Percentiles rank a stretch among this genome's conserved stretches.
These are phyloP conservation scores for Heterocephalus glaber DNA, from an alignment of 2,113 vertebrate genomes.

Conservation along the genomic window DNA sequence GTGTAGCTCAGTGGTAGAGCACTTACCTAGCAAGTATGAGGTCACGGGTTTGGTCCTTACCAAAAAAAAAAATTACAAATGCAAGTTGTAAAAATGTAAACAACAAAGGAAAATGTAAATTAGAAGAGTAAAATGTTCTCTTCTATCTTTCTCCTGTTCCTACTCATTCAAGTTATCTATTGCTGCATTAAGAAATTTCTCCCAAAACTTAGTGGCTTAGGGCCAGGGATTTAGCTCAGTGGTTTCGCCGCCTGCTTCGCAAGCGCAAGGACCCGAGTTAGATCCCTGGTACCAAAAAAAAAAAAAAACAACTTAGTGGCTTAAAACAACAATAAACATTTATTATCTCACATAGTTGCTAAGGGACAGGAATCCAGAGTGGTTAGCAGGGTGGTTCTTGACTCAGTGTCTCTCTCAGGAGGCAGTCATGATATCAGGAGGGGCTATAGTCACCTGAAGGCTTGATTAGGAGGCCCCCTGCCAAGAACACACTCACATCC, in stretches of 20 bases:
- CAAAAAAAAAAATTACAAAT: not conserved
- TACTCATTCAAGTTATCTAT: not conserved
- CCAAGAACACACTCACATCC: not conserved
- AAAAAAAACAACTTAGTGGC: not conserved
- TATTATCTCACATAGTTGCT: not conserved
- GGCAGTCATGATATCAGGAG: not conserved
- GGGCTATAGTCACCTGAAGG: not conserved
- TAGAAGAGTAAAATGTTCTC: not conserved
- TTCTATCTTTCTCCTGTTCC: not conserved
- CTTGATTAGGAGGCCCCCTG: not conserved
- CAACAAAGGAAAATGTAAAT: slow-evolving; percentile 10
- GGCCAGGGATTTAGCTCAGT: too few species aligned
- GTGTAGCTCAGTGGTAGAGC: not conserved
- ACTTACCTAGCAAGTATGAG: not conserved
- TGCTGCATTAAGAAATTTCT: slow-evolving; percentile 2
- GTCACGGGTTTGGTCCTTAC: not conserved
- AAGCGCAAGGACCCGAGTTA: too few species aligned
- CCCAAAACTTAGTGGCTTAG: not conserved
- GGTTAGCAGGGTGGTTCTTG: not conserved
- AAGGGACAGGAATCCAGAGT: slow-evolving; percentile 24
- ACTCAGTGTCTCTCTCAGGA: not conserved
- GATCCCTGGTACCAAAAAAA: too few species aligned
- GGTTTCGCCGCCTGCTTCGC: too few species aligned
- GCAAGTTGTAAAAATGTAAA: slow-evolving; percentile 25
- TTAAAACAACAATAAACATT: slow-evolving; percentile 2